A percentile compares a stretch with the other conserved stretches of the same genome.
Evolutionary conservation across 1,140 invertebrate species (phyloP).

Genomic region (Lepidurus arcticus): DNA sequence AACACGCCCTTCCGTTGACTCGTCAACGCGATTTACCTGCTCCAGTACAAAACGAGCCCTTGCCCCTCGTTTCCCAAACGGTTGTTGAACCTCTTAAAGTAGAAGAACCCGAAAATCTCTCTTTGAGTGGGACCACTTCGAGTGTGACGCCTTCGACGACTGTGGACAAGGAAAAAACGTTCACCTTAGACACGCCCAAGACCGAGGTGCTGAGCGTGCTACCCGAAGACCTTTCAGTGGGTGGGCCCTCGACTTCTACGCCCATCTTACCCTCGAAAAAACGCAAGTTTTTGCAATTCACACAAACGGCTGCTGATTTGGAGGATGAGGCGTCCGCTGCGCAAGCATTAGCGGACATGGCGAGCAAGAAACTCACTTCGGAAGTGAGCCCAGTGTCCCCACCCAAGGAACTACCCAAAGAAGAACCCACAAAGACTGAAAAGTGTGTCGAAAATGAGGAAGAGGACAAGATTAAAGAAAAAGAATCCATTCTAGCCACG

Average conservation of each 20-base stretch:
- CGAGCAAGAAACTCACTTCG: not conserved
- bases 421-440: not conserved
- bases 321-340: not conserved
- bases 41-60: not conserved
- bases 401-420: slow-evolving; percentile 18
- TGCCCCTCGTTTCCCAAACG: not conserved
- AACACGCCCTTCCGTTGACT: not conserved
- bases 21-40: not conserved
- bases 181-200: not conserved
- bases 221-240: not conserved
- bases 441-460: not conserved
- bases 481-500: not conserved
- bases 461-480: slow-evolving; percentile 27
- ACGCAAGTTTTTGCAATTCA: not conserved
- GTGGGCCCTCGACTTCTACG: not conserved
- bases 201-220: not conserved
- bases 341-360: not conserved
- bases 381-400: not conserved
- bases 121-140: not conserved
- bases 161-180: not conserved
- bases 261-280: not conserved
- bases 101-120: not conserved
- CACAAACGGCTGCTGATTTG: not conserved
- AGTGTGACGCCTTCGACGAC: not conserved
- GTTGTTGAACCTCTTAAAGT: not conserved